Evolutionary conservation across 2,797 vertebrate species (phyloP).

Genomic region (Malacoraja senta): DNA sequence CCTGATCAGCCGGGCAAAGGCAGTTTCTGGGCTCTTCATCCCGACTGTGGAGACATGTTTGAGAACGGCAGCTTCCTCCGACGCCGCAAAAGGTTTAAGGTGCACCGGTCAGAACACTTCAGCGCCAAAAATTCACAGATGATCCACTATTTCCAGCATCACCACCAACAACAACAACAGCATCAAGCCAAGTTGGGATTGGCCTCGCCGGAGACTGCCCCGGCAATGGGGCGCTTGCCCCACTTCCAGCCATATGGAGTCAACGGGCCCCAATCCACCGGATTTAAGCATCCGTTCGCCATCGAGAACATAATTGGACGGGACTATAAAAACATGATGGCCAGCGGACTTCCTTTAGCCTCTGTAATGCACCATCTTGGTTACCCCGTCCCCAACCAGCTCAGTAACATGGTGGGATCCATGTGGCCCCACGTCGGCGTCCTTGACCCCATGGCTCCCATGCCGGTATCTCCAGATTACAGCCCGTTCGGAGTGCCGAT

Average conservation of each 20-base stretch:
- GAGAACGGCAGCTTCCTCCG: constrained; percentile 88
- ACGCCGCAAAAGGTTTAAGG: constrained; percentile 85
- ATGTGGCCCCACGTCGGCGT: constrained; percentile 92
- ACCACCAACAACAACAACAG: constrained; percentile 52
- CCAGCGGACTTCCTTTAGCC: constrained; percentile 79
- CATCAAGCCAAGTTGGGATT: constrained; percentile 58
- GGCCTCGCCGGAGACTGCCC: constrained; percentile 61
- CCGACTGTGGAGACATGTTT: constrained; percentile 92
- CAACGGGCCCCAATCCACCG: constrained; percentile 64
- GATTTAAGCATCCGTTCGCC: constrained; percentile 91
- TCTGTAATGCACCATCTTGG: constrained; percentile 96
- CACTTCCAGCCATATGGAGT: constrained; percentile 79
- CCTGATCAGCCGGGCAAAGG: constrained; percentile 87
- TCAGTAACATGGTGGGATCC: constrained; percentile 80
- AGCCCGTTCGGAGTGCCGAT: constrained; percentile 79
- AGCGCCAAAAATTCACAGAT: constrained; percentile 72
- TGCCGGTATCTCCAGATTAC: constrained; percentile 76
- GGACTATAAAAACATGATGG: constrained; percentile 88
- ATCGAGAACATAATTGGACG: constrained; percentile 93
- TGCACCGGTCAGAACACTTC: constrained; percentile 66
- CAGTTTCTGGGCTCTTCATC: constrained; percentile 88
- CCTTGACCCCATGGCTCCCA: constrained; percentile 73
- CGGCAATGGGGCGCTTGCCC: constrained; percentile 70
- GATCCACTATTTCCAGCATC: constrained; percentile 82
- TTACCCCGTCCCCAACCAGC: constrained; percentile 79